Conservation (phyloP, 2,113 vertebrate species). For the Hippocampus barbouri region DNA sequence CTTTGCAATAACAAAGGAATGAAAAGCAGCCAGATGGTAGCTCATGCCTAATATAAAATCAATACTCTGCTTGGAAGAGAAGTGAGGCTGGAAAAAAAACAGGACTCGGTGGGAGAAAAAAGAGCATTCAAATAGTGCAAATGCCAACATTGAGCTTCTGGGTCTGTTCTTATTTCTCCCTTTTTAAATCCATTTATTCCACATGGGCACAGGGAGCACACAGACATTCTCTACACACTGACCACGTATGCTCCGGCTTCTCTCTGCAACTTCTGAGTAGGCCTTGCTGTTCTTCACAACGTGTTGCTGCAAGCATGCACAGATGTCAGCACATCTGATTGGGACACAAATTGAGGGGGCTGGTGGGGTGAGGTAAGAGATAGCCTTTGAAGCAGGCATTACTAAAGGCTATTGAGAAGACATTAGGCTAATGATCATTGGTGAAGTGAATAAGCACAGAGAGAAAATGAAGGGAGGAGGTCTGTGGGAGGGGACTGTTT, state of each 20-base stretch:
- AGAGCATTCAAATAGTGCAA: constrained; percentile 42
- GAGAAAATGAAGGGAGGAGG: constrained; percentile 47
- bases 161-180: constrained; percentile 25
- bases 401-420: constrained; percentile 64
- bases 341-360: constrained; percentile 54
- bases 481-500: constrained; percentile 6
- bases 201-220: constrained; percentile 15
- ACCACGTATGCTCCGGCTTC: constrained; percentile 26
- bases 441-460: constrained; percentile 67
- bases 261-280: constrained; percentile 32
- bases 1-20: constrained; percentile 68
- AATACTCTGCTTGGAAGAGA: constrained; percentile 65
- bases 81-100: constrained; percentile 31
- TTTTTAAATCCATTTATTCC: constrained; percentile 18
- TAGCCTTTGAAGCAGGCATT: constrained; percentile 62
- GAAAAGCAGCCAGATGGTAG: constrained; percentile 69
- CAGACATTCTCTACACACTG: background rate
- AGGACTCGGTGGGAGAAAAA: constrained; percentile 43
- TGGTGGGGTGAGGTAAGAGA: constrained; percentile 51
- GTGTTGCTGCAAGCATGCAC: constrained; percentile 20
- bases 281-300: constrained; percentile 24
- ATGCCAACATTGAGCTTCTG: constrained; percentile 60
- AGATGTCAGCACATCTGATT: constrained; percentile 60
- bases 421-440: constrained; percentile 75
- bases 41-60: constrained; percentile 70